A percentile compares a stretch with the other conserved stretches of the same genome.
phyloP scores from a whole-genome alignment of 2,888 invertebrate genomes.

The Congeria kusceri region DNA sequence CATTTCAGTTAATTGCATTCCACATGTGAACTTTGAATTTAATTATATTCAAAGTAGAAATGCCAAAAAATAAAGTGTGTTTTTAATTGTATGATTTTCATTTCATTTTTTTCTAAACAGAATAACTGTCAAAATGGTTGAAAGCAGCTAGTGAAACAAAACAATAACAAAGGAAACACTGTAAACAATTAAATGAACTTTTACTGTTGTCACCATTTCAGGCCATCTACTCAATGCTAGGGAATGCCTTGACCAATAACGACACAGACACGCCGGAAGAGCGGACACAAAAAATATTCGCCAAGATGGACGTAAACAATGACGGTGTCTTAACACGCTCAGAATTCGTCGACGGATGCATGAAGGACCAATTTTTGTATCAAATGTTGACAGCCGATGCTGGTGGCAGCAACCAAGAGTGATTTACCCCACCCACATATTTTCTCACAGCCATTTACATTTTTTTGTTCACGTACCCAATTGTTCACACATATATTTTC shows the following conservation, averaged over 20 bases:
- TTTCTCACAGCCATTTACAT: too few relatives aligned
- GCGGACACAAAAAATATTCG: conserved; percentile 99
- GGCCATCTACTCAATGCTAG: conserved; percentile 99
- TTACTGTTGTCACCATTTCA: conserved; percentile 86
- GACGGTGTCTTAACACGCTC: conserved; percentile 99
- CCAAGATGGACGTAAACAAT: conserved; percentile 99
- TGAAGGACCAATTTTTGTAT: conserved; percentile 90
- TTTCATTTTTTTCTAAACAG: too few relatives aligned
- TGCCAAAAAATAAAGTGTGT: too few relatives aligned
- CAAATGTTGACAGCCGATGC: conserved; percentile 84
- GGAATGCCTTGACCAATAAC: conserved; percentile 88
- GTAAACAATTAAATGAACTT: not conserved
- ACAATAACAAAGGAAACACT: not conserved
- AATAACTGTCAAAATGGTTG: too few relatives aligned
- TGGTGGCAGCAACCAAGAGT: conserved; percentile 63
- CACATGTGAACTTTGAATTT: too few relatives aligned
- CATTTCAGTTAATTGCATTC: too few relatives aligned
- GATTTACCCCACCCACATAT: not conserved
- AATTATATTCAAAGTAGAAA: too few relatives aligned
- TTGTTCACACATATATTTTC: too few relatives aligned
- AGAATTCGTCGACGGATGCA: conserved; percentile 98
- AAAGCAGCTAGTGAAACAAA: not conserved
- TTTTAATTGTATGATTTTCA: too few relatives aligned
- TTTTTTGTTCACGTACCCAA: too few relatives aligned
- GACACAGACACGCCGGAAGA: conserved; percentile 91